Evolutionary conservation across 2,888 invertebrate species (phyloP).

Genomic region (Drosophila fulvimacula): DNA sequence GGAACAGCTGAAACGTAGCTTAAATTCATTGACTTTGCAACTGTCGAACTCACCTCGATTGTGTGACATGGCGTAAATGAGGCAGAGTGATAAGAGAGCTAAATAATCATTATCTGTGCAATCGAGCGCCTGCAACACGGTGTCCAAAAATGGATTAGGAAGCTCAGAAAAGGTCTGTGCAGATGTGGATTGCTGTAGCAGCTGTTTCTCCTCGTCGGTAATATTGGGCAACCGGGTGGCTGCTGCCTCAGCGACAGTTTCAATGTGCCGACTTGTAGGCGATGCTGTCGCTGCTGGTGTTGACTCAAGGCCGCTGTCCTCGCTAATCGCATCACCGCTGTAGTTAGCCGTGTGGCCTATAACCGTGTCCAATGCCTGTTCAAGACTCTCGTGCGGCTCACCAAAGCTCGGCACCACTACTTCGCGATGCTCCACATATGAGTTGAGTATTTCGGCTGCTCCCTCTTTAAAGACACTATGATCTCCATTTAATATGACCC

Average conservation of each 20-base stretch:
- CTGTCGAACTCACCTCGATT: slow-evolving; percentile 91
- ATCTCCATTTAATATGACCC: slow-evolving; percentile 94
- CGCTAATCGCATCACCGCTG: slow-evolving; percentile 64
- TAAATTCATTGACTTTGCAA: slow-evolving; percentile 11
- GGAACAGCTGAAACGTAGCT: slow-evolving; percentile 13
- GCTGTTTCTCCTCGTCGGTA: slow-evolving; percentile 97
- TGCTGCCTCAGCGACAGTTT: slow-evolving; percentile 68
- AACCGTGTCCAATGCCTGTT: slow-evolving; percentile 89
- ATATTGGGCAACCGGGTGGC: slow-evolving; percentile 87
- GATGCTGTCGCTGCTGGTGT: slow-evolving; percentile 54
- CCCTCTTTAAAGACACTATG: slow-evolving; percentile 89
- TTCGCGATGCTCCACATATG: slow-evolving; percentile 87
- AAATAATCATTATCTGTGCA: slow-evolving; percentile 97
- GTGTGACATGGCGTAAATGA: slow-evolving; percentile 96
- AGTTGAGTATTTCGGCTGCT: slow-evolving; percentile 88
- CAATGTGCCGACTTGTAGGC: slow-evolving; percentile 35
- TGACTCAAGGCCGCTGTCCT: slow-evolving; percentile 68
- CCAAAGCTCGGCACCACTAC: slow-evolving; percentile 88
- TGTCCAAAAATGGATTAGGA: slow-evolving; percentile 91
- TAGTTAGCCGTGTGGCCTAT: slow-evolving; percentile 67
- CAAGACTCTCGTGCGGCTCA: slow-evolving; percentile 91
- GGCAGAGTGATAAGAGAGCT: slow-evolving; percentile 94
- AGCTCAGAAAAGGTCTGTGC: slow-evolving; percentile 59
- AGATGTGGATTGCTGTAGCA: slow-evolving; percentile 82
- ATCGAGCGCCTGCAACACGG: slow-evolving; percentile 93